phyloP scores from a whole-genome alignment of 2,888 invertebrate genomes.

The Epistrophe eligans region DNA sequence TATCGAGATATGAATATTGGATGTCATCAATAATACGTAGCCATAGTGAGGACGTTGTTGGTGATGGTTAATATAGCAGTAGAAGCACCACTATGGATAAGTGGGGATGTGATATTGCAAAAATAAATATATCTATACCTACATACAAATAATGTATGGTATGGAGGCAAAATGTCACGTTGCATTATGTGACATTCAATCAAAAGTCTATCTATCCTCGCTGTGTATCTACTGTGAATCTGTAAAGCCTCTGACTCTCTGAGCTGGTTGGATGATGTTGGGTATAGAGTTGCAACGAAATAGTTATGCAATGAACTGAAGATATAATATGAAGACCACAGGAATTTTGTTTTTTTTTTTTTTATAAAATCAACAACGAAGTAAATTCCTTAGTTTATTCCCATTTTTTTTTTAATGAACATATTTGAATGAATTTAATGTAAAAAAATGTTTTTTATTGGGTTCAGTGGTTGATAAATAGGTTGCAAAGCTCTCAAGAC shows the following conservation, averaged over 20 bases:
- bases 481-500: no score
- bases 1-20: conserved; percentile 61
- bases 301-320: conserved; percentile 37
- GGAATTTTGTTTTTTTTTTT: conserved; percentile 23
- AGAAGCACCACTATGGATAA: not conserved
- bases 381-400: not conserved
- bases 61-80: conserved; percentile 10
- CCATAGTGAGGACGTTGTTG: conserved; percentile 17
- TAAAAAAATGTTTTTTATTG: no score
- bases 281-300: conserved; percentile 35
- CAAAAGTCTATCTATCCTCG: conserved; percentile 1
- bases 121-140: not conserved
- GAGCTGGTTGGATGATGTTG: conserved; percentile 9
- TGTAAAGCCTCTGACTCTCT: not conserved
- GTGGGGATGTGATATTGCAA: conserved; percentile 28
- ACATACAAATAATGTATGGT: not conserved
- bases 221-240: not conserved
- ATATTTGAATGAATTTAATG: no score
- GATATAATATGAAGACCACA: conserved; percentile 33
- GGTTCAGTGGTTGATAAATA: no score
- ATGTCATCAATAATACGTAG: conserved; percentile 45
- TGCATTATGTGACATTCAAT: conserved; percentile 44
- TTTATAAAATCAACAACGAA: not conserved
- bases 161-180: conserved; percentile 44
- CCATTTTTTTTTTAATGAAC: not conserved